phyloP scores from a whole-genome alignment of 2,797 vertebrate species.

The Alfaro cultratus region DNA sequence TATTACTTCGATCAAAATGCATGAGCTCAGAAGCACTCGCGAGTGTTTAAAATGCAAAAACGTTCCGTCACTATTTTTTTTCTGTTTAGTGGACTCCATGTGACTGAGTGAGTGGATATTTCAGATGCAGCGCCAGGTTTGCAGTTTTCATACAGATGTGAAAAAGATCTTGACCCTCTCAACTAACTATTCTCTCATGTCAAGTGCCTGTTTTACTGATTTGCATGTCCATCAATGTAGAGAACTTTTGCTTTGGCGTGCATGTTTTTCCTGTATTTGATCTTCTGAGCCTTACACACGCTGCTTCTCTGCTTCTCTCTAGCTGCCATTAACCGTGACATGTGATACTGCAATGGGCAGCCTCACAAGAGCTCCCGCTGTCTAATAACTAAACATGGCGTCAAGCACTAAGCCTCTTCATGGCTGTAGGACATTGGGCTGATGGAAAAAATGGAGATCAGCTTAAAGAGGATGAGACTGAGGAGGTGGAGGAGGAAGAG shows the following conservation, averaged over 20 bases:
- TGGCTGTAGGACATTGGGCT: slow-evolving; percentile 60
- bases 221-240: slow-evolving; percentile 2
- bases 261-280: slow-evolving; percentile 36
- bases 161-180: slow-evolving; percentile 2
- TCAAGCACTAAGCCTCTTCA: slow-evolving; percentile 48
- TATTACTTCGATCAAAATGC: not conserved
- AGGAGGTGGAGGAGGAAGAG: slow-evolving; percentile 33
- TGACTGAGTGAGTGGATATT: not conserved
- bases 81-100: not conserved
- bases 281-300: slow-evolving; percentile 7
- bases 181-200: not conserved
- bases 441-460: slow-evolving; percentile 55
- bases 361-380: slow-evolving; percentile 40
- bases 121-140: not conserved
- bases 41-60: not conserved
- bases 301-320: slow-evolving; percentile 21
- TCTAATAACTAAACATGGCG: slow-evolving; percentile 65
- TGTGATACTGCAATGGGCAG: slow-evolving; percentile 31
- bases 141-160: not conserved
- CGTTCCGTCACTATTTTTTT: not conserved
- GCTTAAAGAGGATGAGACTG: slow-evolving; percentile 51
- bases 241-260: not conserved
- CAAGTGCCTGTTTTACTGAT: slow-evolving; percentile 15
- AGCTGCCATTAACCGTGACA: slow-evolving; percentile 63
- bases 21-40: not conserved